Evolutionary conservation across 2,113 vertebrate genomes (phyloP).

Genomic region (Periophthalmus modestus): DNA sequence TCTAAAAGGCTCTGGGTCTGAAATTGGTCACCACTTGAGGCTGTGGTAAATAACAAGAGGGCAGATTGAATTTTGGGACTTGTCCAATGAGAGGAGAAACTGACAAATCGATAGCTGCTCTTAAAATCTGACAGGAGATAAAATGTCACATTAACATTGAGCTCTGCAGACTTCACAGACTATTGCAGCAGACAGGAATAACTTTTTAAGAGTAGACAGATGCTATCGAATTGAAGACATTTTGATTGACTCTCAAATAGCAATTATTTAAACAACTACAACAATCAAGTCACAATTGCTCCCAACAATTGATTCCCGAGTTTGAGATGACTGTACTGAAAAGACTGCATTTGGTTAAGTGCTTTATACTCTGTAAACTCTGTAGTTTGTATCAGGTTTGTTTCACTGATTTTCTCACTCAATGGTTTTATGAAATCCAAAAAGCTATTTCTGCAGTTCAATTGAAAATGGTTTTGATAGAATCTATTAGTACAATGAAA

Average conservation of each 20-base stretch:
- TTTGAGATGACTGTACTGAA: neutral
- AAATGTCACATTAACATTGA: slow-evolving; percentile 32
- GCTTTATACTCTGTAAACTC: neutral
- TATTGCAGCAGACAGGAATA: neutral
- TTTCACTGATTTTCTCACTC: no score
- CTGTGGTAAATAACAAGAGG: slow-evolving; percentile 36
- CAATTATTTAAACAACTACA: neutral
- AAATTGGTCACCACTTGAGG: slow-evolving; percentile 41
- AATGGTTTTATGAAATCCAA: neutral
- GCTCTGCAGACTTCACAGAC: neutral
- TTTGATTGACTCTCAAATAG: neutral
- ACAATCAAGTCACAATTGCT: neutral
- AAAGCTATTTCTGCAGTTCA: neutral
- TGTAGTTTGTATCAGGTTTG: no score
- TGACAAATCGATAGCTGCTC: slow-evolving; percentile 47
- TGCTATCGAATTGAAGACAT: neutral
- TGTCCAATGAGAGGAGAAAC: slow-evolving; percentile 36
- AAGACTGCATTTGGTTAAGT: neutral
- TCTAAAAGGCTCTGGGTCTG: slow-evolving; percentile 31
- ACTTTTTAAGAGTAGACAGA: neutral
- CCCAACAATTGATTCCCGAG: neutral
- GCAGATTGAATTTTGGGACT: slow-evolving; percentile 44
- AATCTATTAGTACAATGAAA: neutral
- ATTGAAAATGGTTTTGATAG: neutral
- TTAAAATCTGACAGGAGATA: slow-evolving; percentile 21